Conservation (phyloP, 2,888 invertebrate genomes). For the Andrena minutula region DNA sequence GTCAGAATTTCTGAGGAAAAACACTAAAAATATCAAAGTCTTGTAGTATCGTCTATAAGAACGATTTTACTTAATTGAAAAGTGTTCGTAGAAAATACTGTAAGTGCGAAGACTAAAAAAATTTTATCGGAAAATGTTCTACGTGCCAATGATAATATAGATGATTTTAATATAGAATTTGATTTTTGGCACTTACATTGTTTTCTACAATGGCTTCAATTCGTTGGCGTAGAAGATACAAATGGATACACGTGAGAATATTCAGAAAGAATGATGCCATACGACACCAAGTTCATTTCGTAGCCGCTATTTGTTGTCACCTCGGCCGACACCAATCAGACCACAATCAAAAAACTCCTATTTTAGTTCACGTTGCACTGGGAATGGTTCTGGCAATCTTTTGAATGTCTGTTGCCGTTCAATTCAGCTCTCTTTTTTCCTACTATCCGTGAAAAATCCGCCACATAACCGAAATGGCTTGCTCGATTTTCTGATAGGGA, state of each 20-base stretch:
- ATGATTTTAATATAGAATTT: too few relatives aligned
- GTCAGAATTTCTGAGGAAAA: neutral
- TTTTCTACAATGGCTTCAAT: too few relatives aligned
- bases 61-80: too few relatives aligned
- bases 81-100: too few relatives aligned
- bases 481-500: slow-evolving; percentile 19
- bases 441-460: slow-evolving; percentile 12
- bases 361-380: slow-evolving; percentile 13
- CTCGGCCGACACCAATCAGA: too few relatives aligned
- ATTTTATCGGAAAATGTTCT: too few relatives aligned
- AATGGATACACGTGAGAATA: slow-evolving; percentile 25
- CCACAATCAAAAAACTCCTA: slow-evolving; percentile 8
- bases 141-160: too few relatives aligned
- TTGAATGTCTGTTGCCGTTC: slow-evolving; percentile 7
- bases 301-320: too few relatives aligned
- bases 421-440: slow-evolving; percentile 9
- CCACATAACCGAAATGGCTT: slow-evolving; percentile 23
- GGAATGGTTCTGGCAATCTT: neutral
- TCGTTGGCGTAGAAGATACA: too few relatives aligned
- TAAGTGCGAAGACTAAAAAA: too few relatives aligned
- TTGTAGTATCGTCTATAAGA: too few relatives aligned
- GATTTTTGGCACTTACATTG: too few relatives aligned
- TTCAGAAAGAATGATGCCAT: slow-evolving; percentile 41
- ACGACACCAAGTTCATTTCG: neutral
- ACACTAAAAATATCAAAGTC: slow-evolving; percentile 3